These are phyloP conservation scores for Cheilosia scutellata DNA, from an alignment of 2,888 invertebrate genomes.

Conservation along the genomic window DNA sequence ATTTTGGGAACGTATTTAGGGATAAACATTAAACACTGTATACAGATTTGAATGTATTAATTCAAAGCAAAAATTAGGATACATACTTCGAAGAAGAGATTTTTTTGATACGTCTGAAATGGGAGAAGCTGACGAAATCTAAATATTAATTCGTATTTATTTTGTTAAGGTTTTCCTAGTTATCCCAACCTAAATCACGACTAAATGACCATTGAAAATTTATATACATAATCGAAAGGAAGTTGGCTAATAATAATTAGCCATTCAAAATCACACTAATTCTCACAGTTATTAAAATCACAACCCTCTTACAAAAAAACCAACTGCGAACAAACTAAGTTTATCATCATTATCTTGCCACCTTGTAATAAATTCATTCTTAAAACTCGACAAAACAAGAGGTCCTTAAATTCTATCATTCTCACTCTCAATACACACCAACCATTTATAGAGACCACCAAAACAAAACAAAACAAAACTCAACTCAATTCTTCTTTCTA, in stretches of 20 bases:
- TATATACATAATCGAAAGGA: background rate
- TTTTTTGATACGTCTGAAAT: too few relatives aligned
- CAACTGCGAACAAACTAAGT: conserved; percentile 29
- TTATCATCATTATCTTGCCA: conserved; percentile 34
- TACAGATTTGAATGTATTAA: too few relatives aligned
- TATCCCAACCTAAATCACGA: too few relatives aligned
- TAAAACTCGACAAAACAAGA: background rate
- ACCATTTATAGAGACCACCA: background rate
- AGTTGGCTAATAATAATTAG: too few relatives aligned
- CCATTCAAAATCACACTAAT: conserved; percentile 1
- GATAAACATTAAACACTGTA: too few relatives aligned
- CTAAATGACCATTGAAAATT: background rate
- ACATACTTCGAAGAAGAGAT: too few relatives aligned
- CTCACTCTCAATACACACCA: background rate
- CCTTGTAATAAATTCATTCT: background rate
- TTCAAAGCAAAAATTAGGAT: too few relatives aligned
- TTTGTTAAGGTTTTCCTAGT: too few relatives aligned
- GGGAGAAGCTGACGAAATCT: too few relatives aligned
- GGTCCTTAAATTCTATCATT: background rate
- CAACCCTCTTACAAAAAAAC: background rate
- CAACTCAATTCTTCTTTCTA: conserved; percentile 42
- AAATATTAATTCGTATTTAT: too few relatives aligned
- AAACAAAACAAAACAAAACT: conserved; percentile 18
- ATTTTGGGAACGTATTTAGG: too few relatives aligned
- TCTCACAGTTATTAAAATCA: conserved; percentile 23